A percentile compares a stretch with the other conserved stretches of the same genome.
Evolutionary conservation across 1,140 invertebrate genomes (phyloP).

Genomic region (Hylyphantes graminicola): DNA sequence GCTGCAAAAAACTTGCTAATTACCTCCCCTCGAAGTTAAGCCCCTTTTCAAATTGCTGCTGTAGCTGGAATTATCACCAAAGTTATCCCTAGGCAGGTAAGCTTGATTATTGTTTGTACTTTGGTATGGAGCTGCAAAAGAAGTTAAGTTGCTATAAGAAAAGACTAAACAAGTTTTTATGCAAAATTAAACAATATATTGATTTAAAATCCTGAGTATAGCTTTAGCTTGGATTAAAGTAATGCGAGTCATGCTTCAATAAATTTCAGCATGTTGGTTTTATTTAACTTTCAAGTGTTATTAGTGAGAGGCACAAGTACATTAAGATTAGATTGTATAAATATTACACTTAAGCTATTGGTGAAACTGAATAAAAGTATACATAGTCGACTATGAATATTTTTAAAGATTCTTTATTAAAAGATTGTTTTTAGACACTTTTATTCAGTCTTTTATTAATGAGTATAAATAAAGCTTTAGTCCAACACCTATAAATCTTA

Average conservation of each 20-base stretch:
- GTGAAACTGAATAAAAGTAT: neutral
- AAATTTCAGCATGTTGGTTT: too few species aligned
- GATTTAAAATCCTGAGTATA: too few species aligned
- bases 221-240: too few species aligned
- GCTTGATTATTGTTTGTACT: slow-evolving; percentile 59
- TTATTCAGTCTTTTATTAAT: too few species aligned
- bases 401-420: too few species aligned
- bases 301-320: neutral
- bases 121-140: slow-evolving; percentile 44
- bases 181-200: neutral
- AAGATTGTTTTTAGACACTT: too few species aligned
- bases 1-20: neutral
- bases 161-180: neutral
- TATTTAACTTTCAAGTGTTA: neutral
- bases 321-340: neutral
- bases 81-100: slow-evolving; percentile 55
- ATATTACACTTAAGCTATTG: neutral
- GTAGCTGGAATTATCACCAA: slow-evolving; percentile 46
- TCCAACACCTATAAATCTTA: too few species aligned
- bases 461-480: too few species aligned
- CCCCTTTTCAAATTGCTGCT: slow-evolving; percentile 56
- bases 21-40: slow-evolving; percentile 44
- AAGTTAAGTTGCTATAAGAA: neutral
- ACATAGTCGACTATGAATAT: too few species aligned
- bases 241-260: too few species aligned